Base-by-base conservation (phyloP, 2,113 vertebrate species). In the Eleginops maclovinus region DNA sequence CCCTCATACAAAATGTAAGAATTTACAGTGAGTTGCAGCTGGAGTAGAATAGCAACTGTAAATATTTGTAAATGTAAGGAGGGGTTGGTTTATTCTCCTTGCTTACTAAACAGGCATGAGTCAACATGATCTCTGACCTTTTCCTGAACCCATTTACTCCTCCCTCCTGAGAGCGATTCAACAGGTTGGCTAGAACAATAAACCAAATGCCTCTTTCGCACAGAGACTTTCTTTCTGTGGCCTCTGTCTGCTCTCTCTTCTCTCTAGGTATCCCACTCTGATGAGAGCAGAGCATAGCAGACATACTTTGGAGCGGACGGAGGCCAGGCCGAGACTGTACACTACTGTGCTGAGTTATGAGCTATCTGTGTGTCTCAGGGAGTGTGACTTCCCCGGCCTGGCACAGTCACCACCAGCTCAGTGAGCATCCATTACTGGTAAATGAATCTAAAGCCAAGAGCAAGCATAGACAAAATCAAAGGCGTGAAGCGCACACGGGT, bases 151-250 rank as follows among this genome's bases (percentile, higher is more conserved):
- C 72, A 55, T 82, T 62, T 82, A 81, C 79, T 77, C 81, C 74
- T 56, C 85, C 79, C 77, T 63, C 70, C 68, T 59, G 62, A 56
- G 71, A 87, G 73, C 22, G 49, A 90, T 79, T 89, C 86, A 86
- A 75, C 91, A 87, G 85, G 87, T 91, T 86, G 53, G 81, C 80
- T 85, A 19, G 66, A 93, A 91, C 88, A 91, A 91, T 92, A 90
- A 93, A 87, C 83, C 36, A 0, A 77, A 75, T 49, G 72, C 64
- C 76, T 87, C 55, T 65, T 53, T 72, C 59, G 87, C 74, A 53
- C 72, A 54, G 83, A 81, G 69, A 50, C 72, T 72, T 80, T 75
- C 54, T 72, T 53, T 71, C 68, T 62, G 51, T 69, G 66, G 53
- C 75, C 66, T 72, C 79, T 17, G 73, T 69, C 80, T 81, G 83